Evolutionary conservation across 2,888 invertebrate species (phyloP).

Genomic region (Listrodromus nycthemerus): DNA sequence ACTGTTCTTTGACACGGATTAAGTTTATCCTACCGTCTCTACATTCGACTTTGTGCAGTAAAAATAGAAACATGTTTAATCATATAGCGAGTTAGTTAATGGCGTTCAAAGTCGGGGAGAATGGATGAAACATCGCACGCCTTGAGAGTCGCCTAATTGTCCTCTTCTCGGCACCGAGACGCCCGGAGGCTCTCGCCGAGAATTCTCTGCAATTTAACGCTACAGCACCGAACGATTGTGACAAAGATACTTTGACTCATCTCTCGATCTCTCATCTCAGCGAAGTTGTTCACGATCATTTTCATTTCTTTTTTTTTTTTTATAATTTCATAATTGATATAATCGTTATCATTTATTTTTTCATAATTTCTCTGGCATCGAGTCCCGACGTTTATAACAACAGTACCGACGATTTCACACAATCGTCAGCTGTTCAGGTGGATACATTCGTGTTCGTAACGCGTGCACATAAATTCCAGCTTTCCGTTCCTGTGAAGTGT

Average conservation of each 20-base stretch:
- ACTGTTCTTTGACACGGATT: constrained; percentile 79
- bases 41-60: constrained; percentile 15
- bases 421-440: not conserved
- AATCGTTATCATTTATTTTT: not conserved
- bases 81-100: constrained; percentile 68
- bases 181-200: constrained; percentile 7
- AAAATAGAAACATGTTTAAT: constrained; percentile 63
- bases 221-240: constrained; percentile 13
- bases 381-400: not conserved
- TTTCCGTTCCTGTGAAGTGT: no score
- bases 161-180: constrained; percentile 9
- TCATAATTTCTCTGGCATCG: not conserved
- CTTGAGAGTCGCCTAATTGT: constrained; percentile 60
- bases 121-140: constrained; percentile 50
- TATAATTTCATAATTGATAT: not conserved
- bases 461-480: no score
- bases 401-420: not conserved
- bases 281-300: not conserved
- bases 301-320: constrained; percentile 14
- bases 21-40: constrained; percentile 41
- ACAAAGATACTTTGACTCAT: constrained; percentile 18
- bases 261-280: constrained; percentile 13
- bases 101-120: constrained; percentile 37
- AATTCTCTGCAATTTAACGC: constrained; percentile 43
- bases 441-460: not conserved